phyloP scores from a whole-genome alignment of 2,113 vertebrate genomes.

The Seriola dumerili region DNA sequence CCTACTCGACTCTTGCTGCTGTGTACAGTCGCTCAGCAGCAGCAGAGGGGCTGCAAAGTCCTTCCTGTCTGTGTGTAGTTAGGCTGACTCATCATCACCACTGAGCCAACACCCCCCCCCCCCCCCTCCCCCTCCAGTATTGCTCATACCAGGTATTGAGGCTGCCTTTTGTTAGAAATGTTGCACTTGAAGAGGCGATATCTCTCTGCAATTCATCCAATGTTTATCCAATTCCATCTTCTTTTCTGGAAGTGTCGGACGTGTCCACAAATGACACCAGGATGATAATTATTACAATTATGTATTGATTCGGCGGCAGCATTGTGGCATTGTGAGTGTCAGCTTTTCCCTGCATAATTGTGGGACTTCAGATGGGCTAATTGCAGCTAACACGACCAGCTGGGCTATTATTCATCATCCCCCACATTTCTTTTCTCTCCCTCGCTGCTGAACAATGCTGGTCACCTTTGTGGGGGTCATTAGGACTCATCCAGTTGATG shows the following conservation, averaged over 20 bases:
- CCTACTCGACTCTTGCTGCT: not conserved
- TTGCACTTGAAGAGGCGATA: constrained; percentile 57
- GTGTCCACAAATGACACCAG: constrained; percentile 76
- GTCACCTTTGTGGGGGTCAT: constrained; percentile 70
- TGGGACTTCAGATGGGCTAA: constrained; percentile 84
- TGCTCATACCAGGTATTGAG: constrained; percentile 51
- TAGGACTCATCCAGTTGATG: constrained; percentile 63
- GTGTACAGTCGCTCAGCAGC: not conserved
- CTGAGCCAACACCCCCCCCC: not conserved
- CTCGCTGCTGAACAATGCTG: constrained; percentile 64
- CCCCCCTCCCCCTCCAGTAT: not conserved
- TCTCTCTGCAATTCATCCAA: constrained; percentile 58
- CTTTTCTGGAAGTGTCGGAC: constrained; percentile 74
- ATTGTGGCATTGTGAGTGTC: constrained; percentile 73
- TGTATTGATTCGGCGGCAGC: constrained; percentile 82
- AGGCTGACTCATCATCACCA: constrained; percentile 51
- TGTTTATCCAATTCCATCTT: constrained; percentile 76
- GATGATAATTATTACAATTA: constrained; percentile 86
- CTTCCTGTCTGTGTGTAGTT: not conserved
- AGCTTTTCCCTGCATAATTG: constrained; percentile 83
- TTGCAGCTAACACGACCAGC: constrained; percentile 82
- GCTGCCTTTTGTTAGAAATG: constrained; percentile 75
- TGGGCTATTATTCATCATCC: constrained; percentile 83
- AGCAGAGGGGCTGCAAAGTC: not conserved
- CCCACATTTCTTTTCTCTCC: constrained; percentile 73